Evolutionary conservation across 1,140 invertebrate species (phyloP).

Genomic region (Atta colombica): DNA sequence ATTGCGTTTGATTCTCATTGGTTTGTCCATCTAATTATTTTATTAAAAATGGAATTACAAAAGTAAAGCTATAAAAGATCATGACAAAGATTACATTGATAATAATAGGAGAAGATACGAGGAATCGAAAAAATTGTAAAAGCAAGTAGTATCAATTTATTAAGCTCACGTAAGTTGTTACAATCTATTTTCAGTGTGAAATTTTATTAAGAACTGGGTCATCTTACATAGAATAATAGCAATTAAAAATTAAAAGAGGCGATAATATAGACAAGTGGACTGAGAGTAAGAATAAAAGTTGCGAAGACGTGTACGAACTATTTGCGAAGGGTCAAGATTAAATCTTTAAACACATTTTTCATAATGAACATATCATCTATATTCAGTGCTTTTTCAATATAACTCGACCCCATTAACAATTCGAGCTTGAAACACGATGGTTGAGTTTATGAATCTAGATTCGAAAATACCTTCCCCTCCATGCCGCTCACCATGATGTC

Average conservation of each 20-base stretch:
- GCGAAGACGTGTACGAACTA: neutral
- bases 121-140: neutral
- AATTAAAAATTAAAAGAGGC: slow-evolving; percentile 31
- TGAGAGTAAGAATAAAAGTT: neutral
- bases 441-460: slow-evolving; percentile 13
- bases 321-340: slow-evolving; percentile 18
- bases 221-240: neutral
- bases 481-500: neutral
- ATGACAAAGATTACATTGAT: neutral
- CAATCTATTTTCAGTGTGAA: neutral
- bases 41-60: no score
- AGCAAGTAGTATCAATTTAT: neutral
- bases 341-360: slow-evolving; percentile 37
- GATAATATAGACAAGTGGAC: neutral
- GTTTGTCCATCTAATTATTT: no score
- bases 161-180: neutral
- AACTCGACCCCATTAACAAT: slow-evolving; percentile 36
- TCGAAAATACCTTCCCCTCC: neutral
- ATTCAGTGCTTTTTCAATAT: slow-evolving; percentile 20
- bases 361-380: slow-evolving; percentile 7
- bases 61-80: no score
- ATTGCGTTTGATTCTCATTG: no score
- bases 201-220: slow-evolving; percentile 16
- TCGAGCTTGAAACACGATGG: neutral
- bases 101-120: neutral